phyloP scores from a whole-genome alignment of 2,797 vertebrate species.

The Odontamblyopus lacepedii region DNA sequence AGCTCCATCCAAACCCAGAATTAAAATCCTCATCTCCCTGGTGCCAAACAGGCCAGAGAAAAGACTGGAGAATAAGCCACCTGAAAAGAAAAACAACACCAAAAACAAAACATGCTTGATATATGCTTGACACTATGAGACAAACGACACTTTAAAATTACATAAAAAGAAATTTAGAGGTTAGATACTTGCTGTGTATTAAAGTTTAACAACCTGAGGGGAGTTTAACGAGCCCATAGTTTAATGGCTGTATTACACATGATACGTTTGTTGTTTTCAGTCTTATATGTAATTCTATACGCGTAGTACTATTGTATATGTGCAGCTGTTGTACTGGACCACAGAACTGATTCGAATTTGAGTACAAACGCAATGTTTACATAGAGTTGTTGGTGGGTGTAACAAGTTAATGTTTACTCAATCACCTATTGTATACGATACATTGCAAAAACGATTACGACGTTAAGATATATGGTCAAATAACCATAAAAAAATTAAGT shows the following conservation, averaged over 20 bases:
- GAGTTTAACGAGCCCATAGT: no score
- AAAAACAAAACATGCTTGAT: background rate
- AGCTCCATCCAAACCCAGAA: constrained; percentile 94
- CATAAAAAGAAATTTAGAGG: background rate
- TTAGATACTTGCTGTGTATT: background rate
- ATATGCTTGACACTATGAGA: background rate
- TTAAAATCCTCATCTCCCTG: constrained; percentile 97
- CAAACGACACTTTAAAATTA: background rate
- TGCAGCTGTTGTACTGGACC: no score
- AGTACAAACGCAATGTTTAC: background rate
- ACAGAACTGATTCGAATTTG: background rate
- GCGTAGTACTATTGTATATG: no score
- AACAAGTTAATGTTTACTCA: background rate
- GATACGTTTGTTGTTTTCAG: background rate
- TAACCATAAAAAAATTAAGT: background rate
- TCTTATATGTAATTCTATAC: background rate
- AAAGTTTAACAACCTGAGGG: background rate
- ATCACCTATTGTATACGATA: background rate
- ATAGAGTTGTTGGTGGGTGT: background rate
- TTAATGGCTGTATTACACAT: background rate
- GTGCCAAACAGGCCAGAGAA: constrained; percentile 95
- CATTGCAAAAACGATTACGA: background rate
- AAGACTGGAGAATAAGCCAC: constrained; percentile 94
- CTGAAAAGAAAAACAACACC: constrained; percentile 58
- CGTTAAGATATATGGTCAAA: background rate